Evolutionary conservation across 1,140 invertebrate species (phyloP), one percentile per base, ranked within the genome.

Genomic region (Micrasema longulum): DNA sequence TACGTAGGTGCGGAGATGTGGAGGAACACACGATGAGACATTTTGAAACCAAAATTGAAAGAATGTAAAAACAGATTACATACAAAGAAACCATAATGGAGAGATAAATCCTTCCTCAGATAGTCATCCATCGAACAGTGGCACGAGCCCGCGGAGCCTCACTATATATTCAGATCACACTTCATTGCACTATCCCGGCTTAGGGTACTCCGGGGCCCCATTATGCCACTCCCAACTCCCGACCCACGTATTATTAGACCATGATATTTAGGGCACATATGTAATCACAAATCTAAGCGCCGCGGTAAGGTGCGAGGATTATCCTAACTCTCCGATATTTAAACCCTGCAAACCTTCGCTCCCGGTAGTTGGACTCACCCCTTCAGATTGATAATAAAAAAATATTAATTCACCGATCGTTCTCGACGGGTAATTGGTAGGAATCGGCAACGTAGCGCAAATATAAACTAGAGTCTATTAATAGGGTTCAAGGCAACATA

Each of bases 91-190:
- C 36, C 38, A 69, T 43, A 47, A 31, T 3, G 53, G 38, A 47
- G 48, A 36, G 53, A 47, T 35, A 26, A 41, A 41, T 53, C 50
- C 55, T 43, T 47, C 36, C 31, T 41, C 23, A 11, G 38, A 57
- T 41, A 47, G 43, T 41, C 16, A 50, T 35, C 48, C 64, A 31
- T 60, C 67, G 48, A 69, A 69, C 67, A 47, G 67, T 38, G 53
- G 23, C 38, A 60, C 26, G 53, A 18, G 16, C 7, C 45, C 18
- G 45, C 20, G 35, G 35, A 55, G 50, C 22, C 50, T 41, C 65
- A 23, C 47, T 31, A 31, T 66, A 70, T 70, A 74, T 74, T 73
- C 72, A 74, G 72, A 74, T 74, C 72, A 70, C 66, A 73, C 50
- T n/a, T 43, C 66, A 60, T 68, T 68, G 65, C 65, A 47, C 67